Conservation (phyloP, 2,888 invertebrate species). For the Trichogramma evanescens region DNA sequence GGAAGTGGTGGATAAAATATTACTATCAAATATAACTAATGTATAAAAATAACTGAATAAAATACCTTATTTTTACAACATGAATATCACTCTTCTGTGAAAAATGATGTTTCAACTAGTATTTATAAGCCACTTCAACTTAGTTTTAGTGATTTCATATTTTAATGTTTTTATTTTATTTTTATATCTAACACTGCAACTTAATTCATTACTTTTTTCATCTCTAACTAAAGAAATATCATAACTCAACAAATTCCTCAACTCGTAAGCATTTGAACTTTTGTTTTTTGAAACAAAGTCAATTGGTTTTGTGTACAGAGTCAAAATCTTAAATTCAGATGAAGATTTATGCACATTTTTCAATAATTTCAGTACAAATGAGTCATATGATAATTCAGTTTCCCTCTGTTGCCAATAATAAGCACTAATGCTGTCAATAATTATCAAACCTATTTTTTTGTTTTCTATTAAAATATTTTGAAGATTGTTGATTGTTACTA, state of each 20-base stretch:
- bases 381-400: constrained; percentile 44
- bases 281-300: constrained; percentile 47
- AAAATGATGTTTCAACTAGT: background rate
- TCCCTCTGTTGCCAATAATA: constrained; percentile 50
- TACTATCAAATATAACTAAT: constrained; percentile 32
- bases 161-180: constrained; percentile 6
- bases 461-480: constrained; percentile 45
- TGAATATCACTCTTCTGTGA: background rate
- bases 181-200: constrained; percentile 20
- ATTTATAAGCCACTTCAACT: constrained; percentile 19
- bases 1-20: constrained; percentile 37
- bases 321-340: constrained; percentile 49
- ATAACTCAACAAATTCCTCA: constrained; percentile 38
- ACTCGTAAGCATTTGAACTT: constrained; percentile 8
- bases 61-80: background rate
- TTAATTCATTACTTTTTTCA: constrained; percentile 16
- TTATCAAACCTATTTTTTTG: constrained; percentile 45
- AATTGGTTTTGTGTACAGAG: constrained; percentile 52
- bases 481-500: constrained; percentile 40
- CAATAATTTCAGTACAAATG: constrained; percentile 49
- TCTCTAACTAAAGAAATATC: constrained; percentile 38
- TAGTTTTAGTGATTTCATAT: constrained; percentile 20
- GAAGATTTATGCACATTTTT: constrained; percentile 47
- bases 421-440: constrained; percentile 50
- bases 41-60: constrained; percentile 7